Evolutionary conservation across 2,888 invertebrate species (phyloP).

Genomic region (Conus canariensis): DNA sequence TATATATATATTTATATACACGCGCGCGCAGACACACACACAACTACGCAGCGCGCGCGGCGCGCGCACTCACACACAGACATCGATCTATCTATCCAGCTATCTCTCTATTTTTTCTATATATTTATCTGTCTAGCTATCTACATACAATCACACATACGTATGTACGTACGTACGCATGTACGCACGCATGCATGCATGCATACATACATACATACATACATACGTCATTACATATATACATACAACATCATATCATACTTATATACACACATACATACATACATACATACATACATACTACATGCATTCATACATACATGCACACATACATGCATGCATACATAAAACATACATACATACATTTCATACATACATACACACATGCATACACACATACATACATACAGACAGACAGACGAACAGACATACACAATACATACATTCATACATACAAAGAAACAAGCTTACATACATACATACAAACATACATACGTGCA

Average conservation of each 20-base stretch:
- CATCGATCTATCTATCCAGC: not conserved
- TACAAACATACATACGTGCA: not conserved
- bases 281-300: constrained; percentile 12
- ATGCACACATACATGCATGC: not conserved
- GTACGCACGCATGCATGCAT: not conserved
- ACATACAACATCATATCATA: not conserved
- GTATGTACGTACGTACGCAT: not conserved
- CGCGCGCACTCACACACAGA: not conserved
- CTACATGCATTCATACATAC: not conserved
- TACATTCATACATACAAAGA: not conserved
- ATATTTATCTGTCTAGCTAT: not conserved
- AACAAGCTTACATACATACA: not conserved
- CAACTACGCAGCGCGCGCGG: not conserved
- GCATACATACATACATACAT: not conserved
- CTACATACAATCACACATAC: not conserved
- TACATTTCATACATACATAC: not conserved
- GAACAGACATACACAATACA: not conserved
- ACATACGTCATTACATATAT: too few species aligned
- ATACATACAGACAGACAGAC: too few species aligned
- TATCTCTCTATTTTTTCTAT: too few species aligned
- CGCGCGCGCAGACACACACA: not conserved
- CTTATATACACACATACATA: not conserved
- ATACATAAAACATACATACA: not conserved
- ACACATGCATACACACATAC: not conserved
- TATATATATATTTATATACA: not conserved